Evolutionary conservation across 2,797 vertebrate genomes (phyloP), one percentile per base, ranked within the genome.

Genomic region (Pseudomugil gertrudae): DNA sequence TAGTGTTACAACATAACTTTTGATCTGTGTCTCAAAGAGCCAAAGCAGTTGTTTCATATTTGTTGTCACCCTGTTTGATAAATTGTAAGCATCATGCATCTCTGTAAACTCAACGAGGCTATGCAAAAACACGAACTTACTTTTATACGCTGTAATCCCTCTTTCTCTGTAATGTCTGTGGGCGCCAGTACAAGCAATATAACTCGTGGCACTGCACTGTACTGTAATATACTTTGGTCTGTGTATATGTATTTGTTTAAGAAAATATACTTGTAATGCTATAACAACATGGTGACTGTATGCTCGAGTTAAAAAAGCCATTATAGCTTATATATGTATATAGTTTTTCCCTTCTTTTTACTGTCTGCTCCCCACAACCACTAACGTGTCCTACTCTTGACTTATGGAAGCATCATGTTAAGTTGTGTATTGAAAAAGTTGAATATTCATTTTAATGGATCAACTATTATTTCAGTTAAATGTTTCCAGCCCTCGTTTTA

Each of bases 91-190:
- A 68, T 87, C 86, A 84, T 38, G 58, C 78, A 75, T 69, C 79
- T 86, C 86, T 86, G 84, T 87, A 66, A 84, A 87, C 78, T 85
- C 60, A 72, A 90, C 89, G 80, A 86, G 89, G 90, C 94, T 94
- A 95, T 95, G 94, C 93, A 95, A 92, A 76, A 81, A 77, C 58
- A 72, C 74, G 73, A 76, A 83, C 79, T 60, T 81, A 85, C 90
- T 90, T 87, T 89, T 84, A 81, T 64, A 92, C 92, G 90, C 91
- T 93, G 90, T 90, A 65, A 84, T 58, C 63, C 65, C 43, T 45
- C 65, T 45, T 59, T 76, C 52, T 71, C 55, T 74, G 56, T 87
- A 66, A 43, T 56, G 60, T 87, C 74, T 66, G 69, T 84, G 75
- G 80, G 74, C 74, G 80, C 78, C 70, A 77, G 73, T 87, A 84